Base-by-base conservation (phyloP, 2,113 vertebrate genomes). In the Rhabdornis inornatus region DNA sequence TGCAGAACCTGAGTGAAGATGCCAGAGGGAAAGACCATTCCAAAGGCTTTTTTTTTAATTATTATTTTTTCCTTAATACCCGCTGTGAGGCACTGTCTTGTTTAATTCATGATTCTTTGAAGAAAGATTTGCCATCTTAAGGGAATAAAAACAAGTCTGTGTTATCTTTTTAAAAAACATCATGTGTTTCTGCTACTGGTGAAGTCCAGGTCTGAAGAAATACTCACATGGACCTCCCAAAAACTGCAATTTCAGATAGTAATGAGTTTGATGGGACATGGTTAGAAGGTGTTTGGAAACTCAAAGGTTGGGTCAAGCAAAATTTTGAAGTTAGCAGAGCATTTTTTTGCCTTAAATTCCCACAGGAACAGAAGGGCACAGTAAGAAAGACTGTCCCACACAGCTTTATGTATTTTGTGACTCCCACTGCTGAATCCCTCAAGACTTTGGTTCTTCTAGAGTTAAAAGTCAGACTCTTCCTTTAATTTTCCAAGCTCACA, bases 1-100 rank as follows among this genome's bases (percentile, higher is more conserved):
- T 72, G 80, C 33, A 78, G 87, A 89, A 87, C 47, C 69, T 2
- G 33, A 84, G 23, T 5, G 74, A 59, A 91, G 92, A 50, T 50
- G 72, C 87, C 95, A 87, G 77, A 82, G 78, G 92, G 81, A 55
- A 94, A 82, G 70, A 66, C 56, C 65, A 92, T 52, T 78, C 78
- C 78, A 82, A 75, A 82, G 30, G 44, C 23, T 31, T 15, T 28
- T 5, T 18, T 40, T 13, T 23, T 3, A 13, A 68, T 83, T 75
- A 56, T 64, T 87, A 30, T 84, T 64, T 88, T 89, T 42, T 18
- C 80, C 72, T 91, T 82, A 66, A 84, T 81, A 92, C 57, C 33
- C 0, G 1, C 81, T 77, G 30, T 7, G 35, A 96, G 74, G 69
- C 81, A 85, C 23, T 28, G n/a, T 15, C 90, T 82, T 89, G 72